Evolutionary conservation across 2,888 invertebrate genomes (phyloP), one percentile per base, ranked within the genome.

Genomic region (Aproaerema taeniolella): DNA sequence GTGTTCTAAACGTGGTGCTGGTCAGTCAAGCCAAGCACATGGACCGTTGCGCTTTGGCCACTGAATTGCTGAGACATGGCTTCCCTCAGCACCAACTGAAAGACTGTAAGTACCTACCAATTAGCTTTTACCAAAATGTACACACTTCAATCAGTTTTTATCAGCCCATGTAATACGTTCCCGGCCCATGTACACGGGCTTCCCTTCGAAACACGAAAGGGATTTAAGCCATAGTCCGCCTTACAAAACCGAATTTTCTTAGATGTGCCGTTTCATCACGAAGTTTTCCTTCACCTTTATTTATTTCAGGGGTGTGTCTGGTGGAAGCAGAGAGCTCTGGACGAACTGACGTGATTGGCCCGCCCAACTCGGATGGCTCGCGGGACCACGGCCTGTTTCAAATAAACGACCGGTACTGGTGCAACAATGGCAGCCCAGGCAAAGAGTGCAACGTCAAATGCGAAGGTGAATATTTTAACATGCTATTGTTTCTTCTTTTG

Each of bases 221-320:
- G n/a, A n/a, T n/a, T n/a, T n/a, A n/a, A n/a, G n/a, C n/a, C n/a
- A n/a, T n/a, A n/a, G n/a, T n/a, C n/a, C n/a, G n/a, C n/a, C n/a
- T n/a, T n/a, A n/a, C n/a, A n/a, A n/a, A n/a, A n/a, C n/a, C n/a
- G n/a, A n/a, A n/a, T n/a, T n/a, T n/a, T n/a, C n/a, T n/a, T n/a
- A n/a, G n/a, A n/a, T n/a, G n/a, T n/a, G n/a, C n/a, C n/a, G n/a
- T n/a, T n/a, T n/a, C n/a, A n/a, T n/a, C n/a, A n/a, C n/a, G n/a
- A n/a, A n/a, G n/a, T n/a, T n/a, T n/a, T n/a, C n/a, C n/a, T n/a
- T n/a, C n/a, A n/a, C n/a, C n/a, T n/a, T n/a, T n/a, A n/a, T n/a
- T n/a, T n/a, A n/a, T n/a, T n/a, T n/a, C n/a, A 83, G 82, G 88
- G 89, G 60, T 88, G 9, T 89, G 89, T 40, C 59, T 89, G 8